These are phyloP conservation scores for Euphydryas editha DNA, from an alignment of 2,888 invertebrate genomes.

Conservation along the genomic window DNA sequence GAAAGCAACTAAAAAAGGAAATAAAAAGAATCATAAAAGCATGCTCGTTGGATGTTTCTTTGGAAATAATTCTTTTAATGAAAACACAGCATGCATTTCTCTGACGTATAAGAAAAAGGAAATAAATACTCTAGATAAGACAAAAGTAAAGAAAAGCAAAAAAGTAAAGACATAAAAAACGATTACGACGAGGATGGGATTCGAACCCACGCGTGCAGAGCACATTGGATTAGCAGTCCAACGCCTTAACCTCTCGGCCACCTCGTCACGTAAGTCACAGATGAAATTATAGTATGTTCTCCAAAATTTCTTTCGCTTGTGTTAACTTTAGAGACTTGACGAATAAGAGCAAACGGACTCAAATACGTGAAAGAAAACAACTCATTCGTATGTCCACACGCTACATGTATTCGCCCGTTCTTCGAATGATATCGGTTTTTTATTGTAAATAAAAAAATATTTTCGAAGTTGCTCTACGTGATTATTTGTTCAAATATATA, in stretches of 20 bases:
- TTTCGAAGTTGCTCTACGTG: no score
- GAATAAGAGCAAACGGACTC: no score
- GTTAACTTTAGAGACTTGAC: background rate
- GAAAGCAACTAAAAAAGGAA: constrained; percentile 3
- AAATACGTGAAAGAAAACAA: no score
- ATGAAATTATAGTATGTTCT: constrained; percentile 23
- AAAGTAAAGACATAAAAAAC: background rate
- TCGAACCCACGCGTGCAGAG: constrained; percentile 93
- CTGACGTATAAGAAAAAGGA: background rate
- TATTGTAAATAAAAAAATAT: no score
- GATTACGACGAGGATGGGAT: constrained; percentile 89
- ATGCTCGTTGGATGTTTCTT: background rate
- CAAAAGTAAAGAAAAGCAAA: background rate
- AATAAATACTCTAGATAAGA: background rate
- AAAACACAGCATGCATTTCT: background rate
- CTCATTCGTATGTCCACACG: no score
- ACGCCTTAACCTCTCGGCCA: constrained; percentile 54
- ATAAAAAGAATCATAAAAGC: constrained; percentile 1
- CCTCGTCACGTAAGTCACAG: constrained; percentile 41
- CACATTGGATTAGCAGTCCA: constrained; percentile 69
- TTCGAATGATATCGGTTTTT: no score
- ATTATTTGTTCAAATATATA: no score
- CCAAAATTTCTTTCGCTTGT: constrained; percentile 10
- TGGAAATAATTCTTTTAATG: background rate
- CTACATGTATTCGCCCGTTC: no score